Conservation (phyloP, 2,888 invertebrate species). For the Chydorus sphaericus region DNA sequence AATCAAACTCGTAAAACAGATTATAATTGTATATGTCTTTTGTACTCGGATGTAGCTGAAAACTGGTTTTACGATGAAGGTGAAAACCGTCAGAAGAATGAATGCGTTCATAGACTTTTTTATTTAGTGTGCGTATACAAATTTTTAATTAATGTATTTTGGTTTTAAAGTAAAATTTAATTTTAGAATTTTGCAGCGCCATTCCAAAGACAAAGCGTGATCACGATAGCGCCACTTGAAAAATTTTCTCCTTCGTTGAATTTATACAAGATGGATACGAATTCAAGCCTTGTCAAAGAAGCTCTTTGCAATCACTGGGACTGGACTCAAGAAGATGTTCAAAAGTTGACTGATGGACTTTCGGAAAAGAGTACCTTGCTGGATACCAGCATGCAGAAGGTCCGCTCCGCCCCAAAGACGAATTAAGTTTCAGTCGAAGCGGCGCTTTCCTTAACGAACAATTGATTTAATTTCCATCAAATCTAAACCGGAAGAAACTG, state of each 20-base stretch:
- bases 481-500: background rate
- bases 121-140: background rate
- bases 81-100: slow-evolving; percentile 70
- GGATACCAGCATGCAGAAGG: slow-evolving; percentile 52
- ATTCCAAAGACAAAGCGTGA: slow-evolving; percentile 58
- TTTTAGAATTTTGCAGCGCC: slow-evolving; percentile 8
- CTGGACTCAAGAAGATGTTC: slow-evolving; percentile 48
- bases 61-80: slow-evolving; percentile 97
- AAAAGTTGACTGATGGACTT: slow-evolving; percentile 54
- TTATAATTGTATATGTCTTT: no score
- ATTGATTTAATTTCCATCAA: slow-evolving; percentile 43
- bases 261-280: slow-evolving; percentile 61
- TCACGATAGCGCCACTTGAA: slow-evolving; percentile 62
- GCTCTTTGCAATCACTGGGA: slow-evolving; percentile 62
- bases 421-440: slow-evolving; percentile 60
- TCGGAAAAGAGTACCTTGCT: slow-evolving; percentile 66
- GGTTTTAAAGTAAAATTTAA: background rate
- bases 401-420: slow-evolving; percentile 48
- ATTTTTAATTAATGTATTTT: background rate
- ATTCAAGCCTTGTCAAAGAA: slow-evolving; percentile 47
- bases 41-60: slow-evolving; percentile 80
- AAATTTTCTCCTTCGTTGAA: slow-evolving; percentile 63
- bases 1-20: no score
- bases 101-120: slow-evolving; percentile 5
- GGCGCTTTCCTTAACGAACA: slow-evolving; percentile 62